These are phyloP conservation scores for Clarias pachynema DNA, from an alignment of 2,797 vertebrate species.

Conservation along the genomic window DNA sequence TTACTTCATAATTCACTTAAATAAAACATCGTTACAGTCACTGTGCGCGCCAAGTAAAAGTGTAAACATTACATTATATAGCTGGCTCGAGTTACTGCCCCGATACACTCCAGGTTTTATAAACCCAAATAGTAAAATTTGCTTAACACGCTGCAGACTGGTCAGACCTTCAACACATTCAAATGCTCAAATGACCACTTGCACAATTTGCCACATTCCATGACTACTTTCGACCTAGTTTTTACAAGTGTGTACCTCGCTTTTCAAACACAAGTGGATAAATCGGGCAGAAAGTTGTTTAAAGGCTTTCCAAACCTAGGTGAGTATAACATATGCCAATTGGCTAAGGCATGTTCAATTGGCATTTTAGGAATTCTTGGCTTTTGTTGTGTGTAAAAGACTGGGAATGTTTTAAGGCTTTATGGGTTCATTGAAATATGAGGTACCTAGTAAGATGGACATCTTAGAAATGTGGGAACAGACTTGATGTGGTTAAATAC, in stretches of 20 bases:
- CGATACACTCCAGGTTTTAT: constrained; percentile 37
- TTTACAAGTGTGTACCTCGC: background rate
- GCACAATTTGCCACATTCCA: constrained; percentile 19
- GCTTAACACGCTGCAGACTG: constrained; percentile 15
- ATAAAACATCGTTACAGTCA: constrained; percentile 55
- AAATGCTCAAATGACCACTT: constrained; percentile 31
- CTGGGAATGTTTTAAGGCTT: background rate
- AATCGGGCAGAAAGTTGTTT: constrained; percentile 24
- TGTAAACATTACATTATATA: constrained; percentile 55
- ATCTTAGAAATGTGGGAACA: background rate
- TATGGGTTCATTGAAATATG: background rate
- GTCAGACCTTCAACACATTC: constrained; percentile 30
- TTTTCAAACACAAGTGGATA: constrained; percentile 12
- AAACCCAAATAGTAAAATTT: constrained; percentile 34
- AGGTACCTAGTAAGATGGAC: background rate
- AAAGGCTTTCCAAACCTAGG: constrained; percentile 9
- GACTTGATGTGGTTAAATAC: background rate
- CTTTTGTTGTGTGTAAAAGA: background rate
- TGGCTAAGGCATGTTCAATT: background rate
- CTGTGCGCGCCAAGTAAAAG: constrained; percentile 46
- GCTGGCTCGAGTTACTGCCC: constrained; percentile 32
- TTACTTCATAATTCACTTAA: constrained; percentile 57
- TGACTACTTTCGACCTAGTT: constrained; percentile 9
- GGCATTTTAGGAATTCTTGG: background rate
- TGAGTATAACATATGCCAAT: background rate